Evolutionary conservation across 2,797 vertebrate species (phyloP), one percentile per base, ranked within the genome.

Genomic region (Chrosomus eos): DNA sequence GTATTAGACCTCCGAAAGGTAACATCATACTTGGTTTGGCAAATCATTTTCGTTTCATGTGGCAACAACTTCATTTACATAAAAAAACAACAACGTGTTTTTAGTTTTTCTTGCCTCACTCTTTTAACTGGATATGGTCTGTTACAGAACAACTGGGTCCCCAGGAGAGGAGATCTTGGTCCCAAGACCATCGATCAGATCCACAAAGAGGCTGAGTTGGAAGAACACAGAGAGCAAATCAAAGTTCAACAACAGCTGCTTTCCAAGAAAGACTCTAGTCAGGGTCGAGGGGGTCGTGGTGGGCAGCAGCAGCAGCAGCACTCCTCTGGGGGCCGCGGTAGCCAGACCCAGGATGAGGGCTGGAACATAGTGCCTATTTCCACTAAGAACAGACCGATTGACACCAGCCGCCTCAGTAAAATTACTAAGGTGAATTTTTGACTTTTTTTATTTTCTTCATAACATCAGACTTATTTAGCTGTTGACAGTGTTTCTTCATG

Each of bases 121-220:
- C 36, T 73, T 23, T 62, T 19, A 79, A 21, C 62, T 36, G 23
- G 31, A 26, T 8, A 14, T 58, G 14, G 13, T 84, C 7, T 80
- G n/a, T 77, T 73, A 36, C 83, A 99, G 98, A 95, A 93, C 91
- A 97, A 94, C 89, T 99, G 98, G 98, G 96, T 99, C 45, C 98
- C 98, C 0, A 96, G 98, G 19, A 95, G 98, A 93, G 98, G 97
- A 87, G 98, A 99, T 80, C 97, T 96, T 89, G 98, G 98, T 80
- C 98, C 98, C n/a, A 99, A 99, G 92, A 99, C 98, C 38, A 99
- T 99, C 0, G 98, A 99, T 90, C 98, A 99, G 94, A 99, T 99
- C 87, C 98, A 99, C 92, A 99, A 99, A 89, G 98, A 99, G 40
- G 98, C 98, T 0, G 98, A 99, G 90, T 73, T 97, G 95, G 98